A percentile compares a stretch with the other conserved stretches of the same genome.
Evolutionary conservation across 2,888 invertebrate genomes (phyloP).

Genomic region (Quadriops clusia): DNA sequence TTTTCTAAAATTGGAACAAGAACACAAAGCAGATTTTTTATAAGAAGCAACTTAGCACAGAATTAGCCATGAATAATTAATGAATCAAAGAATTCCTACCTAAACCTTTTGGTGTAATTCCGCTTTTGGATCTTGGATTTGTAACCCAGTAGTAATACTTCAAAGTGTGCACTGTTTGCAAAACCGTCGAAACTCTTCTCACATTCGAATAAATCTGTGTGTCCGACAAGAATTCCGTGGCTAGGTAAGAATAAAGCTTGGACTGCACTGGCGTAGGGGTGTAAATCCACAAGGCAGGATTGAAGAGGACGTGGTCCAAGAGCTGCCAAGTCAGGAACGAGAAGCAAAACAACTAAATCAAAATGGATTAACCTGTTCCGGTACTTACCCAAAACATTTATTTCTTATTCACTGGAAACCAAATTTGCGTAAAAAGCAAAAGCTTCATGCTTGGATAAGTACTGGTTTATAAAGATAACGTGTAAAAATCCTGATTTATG

Average conservation of each 20-base stretch:
- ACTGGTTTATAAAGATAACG: conserved; percentile 23
- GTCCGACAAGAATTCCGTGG: conserved; percentile 96
- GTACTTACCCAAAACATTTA: conserved; percentile 37
- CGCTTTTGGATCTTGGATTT: conserved; percentile 89
- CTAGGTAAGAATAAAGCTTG: conserved; percentile 90
- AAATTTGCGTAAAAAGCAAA: conserved; percentile 8
- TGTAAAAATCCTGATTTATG: conserved; percentile 5
- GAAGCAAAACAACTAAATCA: conserved; percentile 79
- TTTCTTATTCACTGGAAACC: conserved; percentile 11
- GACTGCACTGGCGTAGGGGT: conserved; percentile 93
- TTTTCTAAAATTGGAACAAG: too few species aligned
- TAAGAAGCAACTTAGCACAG: too few species aligned
- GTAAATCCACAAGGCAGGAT: conserved; percentile 98
- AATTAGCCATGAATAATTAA: not conserved
- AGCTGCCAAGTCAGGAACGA: conserved; percentile 90
- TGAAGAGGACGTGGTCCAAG: conserved; percentile 97
- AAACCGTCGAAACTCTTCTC: conserved; percentile 87
- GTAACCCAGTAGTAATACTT: conserved; percentile 99
- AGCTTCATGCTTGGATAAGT: conserved; percentile 35
- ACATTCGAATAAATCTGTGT: conserved; percentile 96
- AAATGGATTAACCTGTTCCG: conserved; percentile 47
- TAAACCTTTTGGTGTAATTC: conserved; percentile 87
- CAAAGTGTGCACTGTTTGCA: conserved; percentile 96
- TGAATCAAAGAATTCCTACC: conserved; percentile 47
- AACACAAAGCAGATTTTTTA: too few species aligned